Evolutionary conservation across 1,140 invertebrate genomes (phyloP).

Genomic region (Contarinia nasturtii): DNA sequence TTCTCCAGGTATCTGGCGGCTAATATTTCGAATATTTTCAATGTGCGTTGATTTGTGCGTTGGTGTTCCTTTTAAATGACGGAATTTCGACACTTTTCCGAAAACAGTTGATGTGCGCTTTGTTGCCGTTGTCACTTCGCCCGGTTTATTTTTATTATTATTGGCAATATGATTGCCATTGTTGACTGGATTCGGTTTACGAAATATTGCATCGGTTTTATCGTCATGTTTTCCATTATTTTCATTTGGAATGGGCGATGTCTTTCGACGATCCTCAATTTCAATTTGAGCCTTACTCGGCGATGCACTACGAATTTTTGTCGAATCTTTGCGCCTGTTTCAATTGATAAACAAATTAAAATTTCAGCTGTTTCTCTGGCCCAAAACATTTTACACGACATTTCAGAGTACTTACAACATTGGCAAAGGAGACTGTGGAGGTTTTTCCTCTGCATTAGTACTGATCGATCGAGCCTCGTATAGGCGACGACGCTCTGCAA

Average conservation of each 20-base stretch:
- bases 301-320: neutral
- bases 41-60: slow-evolving; percentile 79
- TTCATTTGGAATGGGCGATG: neutral
- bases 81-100: slow-evolving; percentile 79
- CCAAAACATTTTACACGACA: neutral
- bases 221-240: neutral
- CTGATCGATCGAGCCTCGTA: slow-evolving; percentile 50
- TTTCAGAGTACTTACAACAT: slow-evolving; percentile 26
- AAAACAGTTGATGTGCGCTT: slow-evolving; percentile 75
- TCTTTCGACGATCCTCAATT: neutral
- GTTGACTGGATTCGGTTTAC: neutral
- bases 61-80: slow-evolving; percentile 77
- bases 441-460: slow-evolving; percentile 33
- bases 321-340: slow-evolving; percentile 1
- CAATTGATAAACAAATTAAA: neutral
- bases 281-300: neutral
- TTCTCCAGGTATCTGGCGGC: slow-evolving; percentile 78
- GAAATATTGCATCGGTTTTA: neutral
- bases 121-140: slow-evolving; percentile 15
- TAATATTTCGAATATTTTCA: slow-evolving; percentile 79
- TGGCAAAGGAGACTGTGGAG: slow-evolving; percentile 47
- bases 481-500: slow-evolving; percentile 54
- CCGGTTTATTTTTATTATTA: neutral
- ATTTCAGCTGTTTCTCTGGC: neutral
- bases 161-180: neutral